Percentiles rank a stretch among this genome's conserved stretches.
Evolutionary conservation across 2,797 vertebrate species (phyloP).

Genomic region (Amblyopsis hoosieri): DNA sequence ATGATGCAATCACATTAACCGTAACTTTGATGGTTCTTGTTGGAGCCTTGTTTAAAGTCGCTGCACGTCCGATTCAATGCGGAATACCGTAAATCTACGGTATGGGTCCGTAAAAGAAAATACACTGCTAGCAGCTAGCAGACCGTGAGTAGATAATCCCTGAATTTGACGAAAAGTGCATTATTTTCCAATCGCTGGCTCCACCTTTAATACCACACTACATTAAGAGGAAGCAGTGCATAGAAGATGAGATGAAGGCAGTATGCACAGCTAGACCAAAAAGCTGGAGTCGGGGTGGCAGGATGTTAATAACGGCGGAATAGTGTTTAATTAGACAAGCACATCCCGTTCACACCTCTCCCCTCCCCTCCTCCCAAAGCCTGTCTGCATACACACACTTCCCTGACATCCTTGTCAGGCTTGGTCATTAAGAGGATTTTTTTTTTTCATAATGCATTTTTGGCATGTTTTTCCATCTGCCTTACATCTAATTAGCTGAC

Average conservation of each 20-base stretch:
- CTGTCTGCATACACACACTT: constrained; percentile 89
- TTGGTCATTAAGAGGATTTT: constrained; percentile 94
- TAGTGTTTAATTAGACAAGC: constrained; percentile 99
- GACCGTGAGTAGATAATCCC: too few relatives aligned
- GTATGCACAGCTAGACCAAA: constrained; percentile 81
- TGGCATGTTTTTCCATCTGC: constrained; percentile 89
- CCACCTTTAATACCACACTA: constrained; percentile 48
- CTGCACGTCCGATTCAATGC: too few relatives aligned
- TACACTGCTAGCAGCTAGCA: too few relatives aligned
- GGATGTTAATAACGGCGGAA: constrained; percentile 98
- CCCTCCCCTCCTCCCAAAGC: constrained; percentile 64
- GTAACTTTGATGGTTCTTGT: too few relatives aligned
- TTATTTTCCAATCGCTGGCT: too few relatives aligned
- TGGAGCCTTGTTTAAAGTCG: too few relatives aligned
- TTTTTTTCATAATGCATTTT: constrained; percentile 93
- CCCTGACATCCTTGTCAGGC: constrained; percentile 97
- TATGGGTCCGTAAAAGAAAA: too few relatives aligned
- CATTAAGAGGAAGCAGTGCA: constrained; percentile 40
- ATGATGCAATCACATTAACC: too few relatives aligned
- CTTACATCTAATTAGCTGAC: constrained; percentile 99
- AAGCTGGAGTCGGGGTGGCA: constrained; percentile 86
- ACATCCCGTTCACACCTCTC: constrained; percentile 91
- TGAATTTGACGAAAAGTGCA: too few relatives aligned
- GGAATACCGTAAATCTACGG: too few relatives aligned
- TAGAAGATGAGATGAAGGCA: constrained; percentile 59